Conservation (phyloP, 2,888 invertebrate species). For the Tricholauxania praeusta region DNA sequence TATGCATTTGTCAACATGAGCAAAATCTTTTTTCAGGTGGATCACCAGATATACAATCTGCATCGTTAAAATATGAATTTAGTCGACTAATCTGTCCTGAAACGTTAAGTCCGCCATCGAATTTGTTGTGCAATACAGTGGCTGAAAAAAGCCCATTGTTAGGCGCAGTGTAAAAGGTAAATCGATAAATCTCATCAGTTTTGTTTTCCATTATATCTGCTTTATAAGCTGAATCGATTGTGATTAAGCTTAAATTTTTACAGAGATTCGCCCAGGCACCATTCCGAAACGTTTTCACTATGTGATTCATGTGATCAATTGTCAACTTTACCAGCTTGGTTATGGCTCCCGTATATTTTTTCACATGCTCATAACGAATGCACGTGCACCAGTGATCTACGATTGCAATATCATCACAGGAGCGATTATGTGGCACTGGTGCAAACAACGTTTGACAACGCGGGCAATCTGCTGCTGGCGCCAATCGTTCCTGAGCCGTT, state of each 20-base stretch:
- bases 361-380: slow-evolving; percentile 69
- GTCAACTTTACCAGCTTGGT: slow-evolving; percentile 69
- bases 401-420: slow-evolving; percentile 78
- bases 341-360: slow-evolving; percentile 69
- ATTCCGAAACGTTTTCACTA: slow-evolving; percentile 57
- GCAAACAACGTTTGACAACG: slow-evolving; percentile 76
- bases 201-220: slow-evolving; percentile 43
- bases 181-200: slow-evolving; percentile 69
- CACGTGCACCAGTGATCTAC: slow-evolving; percentile 84
- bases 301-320: slow-evolving; percentile 61
- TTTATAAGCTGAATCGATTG: slow-evolving; percentile 71
- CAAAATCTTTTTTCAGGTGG: slow-evolving; percentile 72
- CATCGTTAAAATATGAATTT: slow-evolving; percentile 70
- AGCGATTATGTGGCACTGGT: slow-evolving; percentile 72
- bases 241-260: slow-evolving; percentile 70
- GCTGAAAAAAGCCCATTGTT: slow-evolving; percentile 79
- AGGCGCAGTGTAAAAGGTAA: slow-evolving; percentile 77
- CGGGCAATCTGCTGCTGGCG: slow-evolving; percentile 72
- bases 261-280: slow-evolving; percentile 68
- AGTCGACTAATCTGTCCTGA: slow-evolving; percentile 75
- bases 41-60: slow-evolving; percentile 70
- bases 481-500: slow-evolving; percentile 48
- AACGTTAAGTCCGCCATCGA: slow-evolving; percentile 66
- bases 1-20: slow-evolving; percentile 64
- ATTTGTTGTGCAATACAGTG: slow-evolving; percentile 70